phyloP scores from a whole-genome alignment of 2,797 vertebrate species.

The Bovichtus diacanthus region DNA sequence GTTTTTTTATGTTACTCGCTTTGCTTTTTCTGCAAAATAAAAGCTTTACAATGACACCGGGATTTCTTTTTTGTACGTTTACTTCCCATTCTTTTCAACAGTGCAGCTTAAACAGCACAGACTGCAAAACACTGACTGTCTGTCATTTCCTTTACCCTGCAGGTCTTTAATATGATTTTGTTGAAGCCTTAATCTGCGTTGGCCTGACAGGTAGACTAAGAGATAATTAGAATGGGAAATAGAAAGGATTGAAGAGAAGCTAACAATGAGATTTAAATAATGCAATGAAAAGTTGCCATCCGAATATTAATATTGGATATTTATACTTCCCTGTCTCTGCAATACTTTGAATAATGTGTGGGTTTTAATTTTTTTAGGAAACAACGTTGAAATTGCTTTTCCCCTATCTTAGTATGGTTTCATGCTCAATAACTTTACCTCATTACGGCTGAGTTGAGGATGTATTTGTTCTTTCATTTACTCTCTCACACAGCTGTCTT shows the following conservation, averaged over 20 bases:
- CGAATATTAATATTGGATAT: constrained; percentile 36
- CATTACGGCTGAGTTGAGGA: neutral
- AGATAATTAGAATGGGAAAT: constrained; percentile 35
- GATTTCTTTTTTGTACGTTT: neutral
- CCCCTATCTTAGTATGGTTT: neutral
- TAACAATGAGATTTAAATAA: constrained; percentile 27
- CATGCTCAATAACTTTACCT: neutral
- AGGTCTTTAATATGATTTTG: constrained; percentile 39
- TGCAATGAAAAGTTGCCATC: constrained; percentile 36
- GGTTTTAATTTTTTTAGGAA: neutral
- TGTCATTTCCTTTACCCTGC: constrained; percentile 19
- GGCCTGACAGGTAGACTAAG: constrained; percentile 42
- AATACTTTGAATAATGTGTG: neutral
- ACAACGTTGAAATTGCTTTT: neutral
- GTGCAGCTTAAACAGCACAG: constrained; percentile 3
- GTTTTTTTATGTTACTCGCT: constrained; percentile 36
- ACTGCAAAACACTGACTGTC: constrained; percentile 29
- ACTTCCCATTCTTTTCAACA: constrained; percentile 11
- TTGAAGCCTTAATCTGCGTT: constrained; percentile 46
- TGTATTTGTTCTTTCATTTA: neutral
- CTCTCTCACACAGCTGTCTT: neutral
- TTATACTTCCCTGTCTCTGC: constrained; percentile 5
- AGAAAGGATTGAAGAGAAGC: constrained; percentile 2
- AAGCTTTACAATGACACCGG: constrained; percentile 27
- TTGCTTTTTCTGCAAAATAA: constrained; percentile 58